Evolutionary conservation across 1,140 invertebrate species (phyloP), one percentile per base, ranked within the genome.

Genomic region (Papilio aristodemus): DNA sequence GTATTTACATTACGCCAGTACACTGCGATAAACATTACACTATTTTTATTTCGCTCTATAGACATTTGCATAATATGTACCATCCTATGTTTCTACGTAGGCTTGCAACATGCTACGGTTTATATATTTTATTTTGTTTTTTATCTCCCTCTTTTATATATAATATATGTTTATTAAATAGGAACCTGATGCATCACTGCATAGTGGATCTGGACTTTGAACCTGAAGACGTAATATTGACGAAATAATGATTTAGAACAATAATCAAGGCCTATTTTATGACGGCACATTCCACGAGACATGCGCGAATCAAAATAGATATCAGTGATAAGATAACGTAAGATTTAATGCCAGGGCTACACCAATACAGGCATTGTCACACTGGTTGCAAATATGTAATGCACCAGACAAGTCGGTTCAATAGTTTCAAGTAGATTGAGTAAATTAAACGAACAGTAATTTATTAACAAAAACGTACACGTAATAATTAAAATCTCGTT

Each of bases 301-400:
- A 37, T 14, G 13, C 19, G 59, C 37, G 37, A 62, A 39, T 39
- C 37, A 62, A 39, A 62, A 62, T 62, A 62, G 17, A 38, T 39
- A 62, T 62, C 37, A 62, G 37, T 54, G 46, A 62, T 62, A 62
- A 62, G 59, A 62, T 62, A 62, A 38, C 32, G 7, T 14, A 22
- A 62, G 17, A 62, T 38, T 38, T 37, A 60, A 37, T 60, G 59
- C 59, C 59, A 62, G 6, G 59, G 17, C 59, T 62, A 62, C 17
- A 38, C 59, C 32, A 62, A 62, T 19, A 39, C n/a, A 37, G 11
- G 36, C 36, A 62, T 62, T 39, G 37, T 19, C 19, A 22, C 59
- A 39, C 32, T 50, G n/a, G 17, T 7, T 19, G 10, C 46, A 54
- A 54, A 54, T 54, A 54, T 54, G 46, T 19, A 9, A 50, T 19